Evolutionary conservation across 2,888 invertebrate species (phyloP).

Genomic region (Priocnemis perturbator): DNA sequence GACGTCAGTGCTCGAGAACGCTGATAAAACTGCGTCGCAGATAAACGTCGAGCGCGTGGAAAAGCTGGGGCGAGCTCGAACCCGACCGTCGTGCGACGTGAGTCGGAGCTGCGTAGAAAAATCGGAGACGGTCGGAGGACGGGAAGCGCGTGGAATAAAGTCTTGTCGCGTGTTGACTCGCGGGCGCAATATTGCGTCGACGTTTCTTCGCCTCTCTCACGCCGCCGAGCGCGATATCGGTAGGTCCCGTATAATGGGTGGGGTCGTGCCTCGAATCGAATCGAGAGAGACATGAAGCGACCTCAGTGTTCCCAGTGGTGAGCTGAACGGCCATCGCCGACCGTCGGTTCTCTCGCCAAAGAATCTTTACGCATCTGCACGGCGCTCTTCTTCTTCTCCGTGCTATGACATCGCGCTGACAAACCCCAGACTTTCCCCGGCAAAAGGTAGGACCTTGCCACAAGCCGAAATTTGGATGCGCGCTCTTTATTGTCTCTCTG

Average conservation of each 20-base stretch:
- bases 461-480: slow-evolving; percentile 49
- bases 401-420: slow-evolving; percentile 68
- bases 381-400: slow-evolving; percentile 1
- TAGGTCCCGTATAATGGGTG: slow-evolving; percentile 33
- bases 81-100: background rate
- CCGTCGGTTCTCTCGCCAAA: slow-evolving; percentile 46
- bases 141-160: background rate
- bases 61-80: too few species aligned
- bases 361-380: slow-evolving; percentile 7
- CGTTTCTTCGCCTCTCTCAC: background rate
- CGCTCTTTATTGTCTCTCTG: slow-evolving; percentile 39
- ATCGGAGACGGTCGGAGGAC: background rate
- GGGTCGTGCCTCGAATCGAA: slow-evolving; percentile 51
- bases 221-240: background rate
- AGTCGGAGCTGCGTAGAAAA: too few species aligned
- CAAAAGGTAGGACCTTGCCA: slow-evolving; percentile 60
- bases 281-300: slow-evolving; percentile 62
- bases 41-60: slow-evolving; percentile 34
- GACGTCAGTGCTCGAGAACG: slow-evolving; percentile 48
- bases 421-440: slow-evolving; percentile 62
- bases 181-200: background rate
- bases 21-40: slow-evolving; percentile 49
- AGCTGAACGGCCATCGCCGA: slow-evolving; percentile 62
- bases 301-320: slow-evolving; percentile 64
- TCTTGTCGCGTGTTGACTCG: background rate